These are phyloP conservation scores for Tetropium fuscum DNA, from an alignment of 2,888 invertebrate genomes.

Conservation along the genomic window DNA sequence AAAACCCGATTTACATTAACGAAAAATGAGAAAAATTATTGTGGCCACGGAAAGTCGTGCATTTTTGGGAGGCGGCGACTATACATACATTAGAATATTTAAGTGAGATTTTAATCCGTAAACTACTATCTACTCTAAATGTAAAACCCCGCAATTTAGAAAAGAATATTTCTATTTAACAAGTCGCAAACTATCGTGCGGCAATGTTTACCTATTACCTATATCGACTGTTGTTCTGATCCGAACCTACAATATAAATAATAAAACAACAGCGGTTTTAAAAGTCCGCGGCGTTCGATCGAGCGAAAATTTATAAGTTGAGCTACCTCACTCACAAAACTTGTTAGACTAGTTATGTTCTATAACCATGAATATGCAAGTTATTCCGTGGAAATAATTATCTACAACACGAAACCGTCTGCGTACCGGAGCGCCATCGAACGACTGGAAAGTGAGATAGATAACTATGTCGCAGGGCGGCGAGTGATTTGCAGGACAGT, in stretches of 20 bases:
- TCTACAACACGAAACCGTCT: conserved; percentile 31
- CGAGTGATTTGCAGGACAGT: conserved; percentile 7
- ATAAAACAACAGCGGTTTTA: conserved; percentile 4
- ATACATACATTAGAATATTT: too few species aligned
- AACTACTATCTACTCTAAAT: too few species aligned
- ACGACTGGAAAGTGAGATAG: conserved; percentile 12
- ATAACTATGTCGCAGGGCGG: conserved; percentile 2
- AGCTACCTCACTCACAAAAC: conserved; percentile 49
- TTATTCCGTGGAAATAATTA: conserved; percentile 47
- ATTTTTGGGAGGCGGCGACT: too few species aligned
- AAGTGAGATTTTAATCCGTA: too few species aligned
- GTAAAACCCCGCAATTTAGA: too few species aligned
- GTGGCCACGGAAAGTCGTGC: too few species aligned
- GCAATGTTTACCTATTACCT: not conserved
- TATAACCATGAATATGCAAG: conserved; percentile 57
- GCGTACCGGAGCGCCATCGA: conserved; percentile 11
- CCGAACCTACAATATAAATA: not conserved
- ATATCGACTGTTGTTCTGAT: not conserved
- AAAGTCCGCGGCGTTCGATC: conserved; percentile 24
- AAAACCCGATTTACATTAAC: too few species aligned
- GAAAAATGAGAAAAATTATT: too few species aligned
- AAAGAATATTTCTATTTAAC: too few species aligned
- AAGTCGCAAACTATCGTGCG: too few species aligned
- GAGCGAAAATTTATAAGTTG: conserved; percentile 32
- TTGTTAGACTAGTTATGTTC: conserved; percentile 58